These are phyloP conservation scores for Unio pictorum DNA, from an alignment of 2,888 invertebrate genomes.

Conservation along the genomic window DNA sequence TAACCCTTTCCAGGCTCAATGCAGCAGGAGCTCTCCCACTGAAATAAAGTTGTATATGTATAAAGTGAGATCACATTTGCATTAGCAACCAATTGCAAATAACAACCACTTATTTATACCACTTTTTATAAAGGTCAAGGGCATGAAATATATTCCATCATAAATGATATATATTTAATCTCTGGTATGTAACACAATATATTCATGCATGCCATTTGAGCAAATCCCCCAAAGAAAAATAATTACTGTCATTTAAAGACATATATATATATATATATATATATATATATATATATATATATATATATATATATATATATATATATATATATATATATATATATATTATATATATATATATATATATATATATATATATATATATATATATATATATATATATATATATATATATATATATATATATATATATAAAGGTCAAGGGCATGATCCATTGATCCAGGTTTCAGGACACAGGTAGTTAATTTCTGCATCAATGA, in stretches of 20 bases:
- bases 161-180: neutral
- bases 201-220: too few species aligned
- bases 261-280: neutral
- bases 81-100: neutral
- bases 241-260: too few species aligned
- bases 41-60: neutral
- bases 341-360: too few species aligned
- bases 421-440: too few species aligned
- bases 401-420: neutral
- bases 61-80: neutral
- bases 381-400: neutral
- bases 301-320: neutral
- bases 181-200: neutral
- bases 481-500: too few species aligned
- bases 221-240: too few species aligned
- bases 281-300: too few species aligned
- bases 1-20: slow-evolving; percentile 48
- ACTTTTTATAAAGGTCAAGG: neutral
- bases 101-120: neutral
- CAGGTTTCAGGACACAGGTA: too few species aligned
- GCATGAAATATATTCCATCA: neutral
- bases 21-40: slow-evolving; percentile 62
- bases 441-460: too few species aligned
- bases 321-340: too few species aligned
- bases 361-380: neutral